phyloP scores from a whole-genome alignment of 2,113 vertebrate species.

The Sciurus niger region DNA sequence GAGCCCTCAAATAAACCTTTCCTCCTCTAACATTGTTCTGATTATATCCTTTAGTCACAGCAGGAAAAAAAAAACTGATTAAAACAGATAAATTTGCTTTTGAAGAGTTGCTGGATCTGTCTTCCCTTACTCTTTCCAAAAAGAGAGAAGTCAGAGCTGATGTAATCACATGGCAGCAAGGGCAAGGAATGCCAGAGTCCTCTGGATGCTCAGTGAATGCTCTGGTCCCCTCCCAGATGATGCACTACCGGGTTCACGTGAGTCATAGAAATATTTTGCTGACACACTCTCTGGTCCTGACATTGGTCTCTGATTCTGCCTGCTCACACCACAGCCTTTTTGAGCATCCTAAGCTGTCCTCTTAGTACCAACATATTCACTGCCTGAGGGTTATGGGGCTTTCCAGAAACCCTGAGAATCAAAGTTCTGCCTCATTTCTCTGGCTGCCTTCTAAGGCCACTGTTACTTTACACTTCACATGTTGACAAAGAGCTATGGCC shows the following conservation, averaged over 20 bases:
- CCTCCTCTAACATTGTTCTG: too few relatives aligned
- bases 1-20: too few relatives aligned
- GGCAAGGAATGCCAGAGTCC: not conserved
- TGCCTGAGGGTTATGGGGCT: accelerated
- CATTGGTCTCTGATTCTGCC: not conserved
- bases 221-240: not conserved
- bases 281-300: not conserved
- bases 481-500: not conserved
- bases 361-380: not conserved
- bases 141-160: not conserved
- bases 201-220: not conserved
- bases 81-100: not conserved
- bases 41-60: too few relatives aligned
- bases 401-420: not conserved
- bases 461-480: not conserved
- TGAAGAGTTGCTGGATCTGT: not conserved
- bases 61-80: too few relatives aligned
- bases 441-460: not conserved
- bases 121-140: not conserved
- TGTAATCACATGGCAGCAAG: not conserved
- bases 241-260: not conserved
- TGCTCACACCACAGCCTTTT: not conserved
- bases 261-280: not conserved
- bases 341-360: not conserved
- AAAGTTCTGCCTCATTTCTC: not conserved